These are phyloP conservation scores for Mechanitis mazaeus DNA, from an alignment of 2,888 invertebrate genomes.

Conservation along the genomic window DNA sequence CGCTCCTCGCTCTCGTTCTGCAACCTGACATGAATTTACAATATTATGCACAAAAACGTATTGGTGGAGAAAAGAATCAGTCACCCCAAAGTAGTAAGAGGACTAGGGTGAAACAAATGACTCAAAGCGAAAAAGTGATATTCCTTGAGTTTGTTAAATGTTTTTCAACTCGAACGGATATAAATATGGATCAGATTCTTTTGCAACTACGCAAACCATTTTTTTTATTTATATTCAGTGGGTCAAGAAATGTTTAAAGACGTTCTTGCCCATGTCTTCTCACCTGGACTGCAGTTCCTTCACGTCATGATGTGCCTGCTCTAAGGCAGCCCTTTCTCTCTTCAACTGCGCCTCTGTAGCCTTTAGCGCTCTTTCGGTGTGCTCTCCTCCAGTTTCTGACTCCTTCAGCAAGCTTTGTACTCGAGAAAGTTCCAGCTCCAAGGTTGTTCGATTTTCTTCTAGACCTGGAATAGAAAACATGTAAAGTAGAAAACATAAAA, in stretches of 20 bases:
- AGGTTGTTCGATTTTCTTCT: slow-evolving; percentile 85
- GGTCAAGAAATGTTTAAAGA: neutral
- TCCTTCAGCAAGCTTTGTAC: slow-evolving; percentile 80
- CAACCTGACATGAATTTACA: slow-evolving; percentile 48
- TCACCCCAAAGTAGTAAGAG: no score
- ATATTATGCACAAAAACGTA: no score
- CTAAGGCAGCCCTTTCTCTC: slow-evolving; percentile 79
- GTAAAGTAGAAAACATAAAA: neutral
- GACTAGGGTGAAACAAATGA: no score
- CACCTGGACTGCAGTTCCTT: slow-evolving; percentile 84
- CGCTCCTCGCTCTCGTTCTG: slow-evolving; percentile 86
- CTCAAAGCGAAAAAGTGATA: no score
- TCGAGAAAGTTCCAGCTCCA: slow-evolving; percentile 86
- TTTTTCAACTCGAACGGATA: no score
- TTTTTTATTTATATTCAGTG: no score
- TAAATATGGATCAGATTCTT: no score
- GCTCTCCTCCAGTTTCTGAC: slow-evolving; percentile 83
- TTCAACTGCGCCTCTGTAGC: slow-evolving; percentile 82
- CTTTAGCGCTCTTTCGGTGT: slow-evolving; percentile 82
- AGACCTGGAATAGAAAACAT: slow-evolving; percentile 66
- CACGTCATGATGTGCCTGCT: slow-evolving; percentile 84
- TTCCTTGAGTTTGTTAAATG: no score
- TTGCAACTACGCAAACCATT: no score
- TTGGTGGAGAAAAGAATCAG: neutral
- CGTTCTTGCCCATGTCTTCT: neutral